Evolutionary conservation across 1,140 invertebrate species (phyloP).

Genomic region (Solen grandis): DNA sequence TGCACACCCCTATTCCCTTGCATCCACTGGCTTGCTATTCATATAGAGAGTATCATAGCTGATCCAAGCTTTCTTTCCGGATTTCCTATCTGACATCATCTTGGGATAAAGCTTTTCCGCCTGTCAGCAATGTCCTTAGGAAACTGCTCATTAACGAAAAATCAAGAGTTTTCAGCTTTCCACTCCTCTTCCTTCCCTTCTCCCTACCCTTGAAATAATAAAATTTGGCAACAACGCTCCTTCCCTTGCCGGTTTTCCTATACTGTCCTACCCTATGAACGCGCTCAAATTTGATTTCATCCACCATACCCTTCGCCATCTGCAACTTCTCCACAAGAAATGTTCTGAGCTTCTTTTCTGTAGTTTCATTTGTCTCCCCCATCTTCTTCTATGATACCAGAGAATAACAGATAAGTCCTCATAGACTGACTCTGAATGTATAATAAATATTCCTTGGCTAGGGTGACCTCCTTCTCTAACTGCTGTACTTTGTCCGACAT

Average conservation of each 20-base stretch:
- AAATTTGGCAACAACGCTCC: background rate
- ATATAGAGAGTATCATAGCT: conserved; percentile 12
- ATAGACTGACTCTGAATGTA: background rate
- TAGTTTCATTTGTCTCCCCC: background rate
- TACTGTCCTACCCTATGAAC: background rate
- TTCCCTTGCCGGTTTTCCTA: background rate
- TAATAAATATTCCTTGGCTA: background rate
- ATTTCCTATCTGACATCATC: background rate
- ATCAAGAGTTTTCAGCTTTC: background rate
- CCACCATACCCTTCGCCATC: background rate
- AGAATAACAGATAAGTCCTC: background rate
- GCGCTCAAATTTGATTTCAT: background rate
- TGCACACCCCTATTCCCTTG: too few relatives aligned
- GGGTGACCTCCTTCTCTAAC: background rate
- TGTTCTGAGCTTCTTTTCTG: background rate
- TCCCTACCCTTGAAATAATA: background rate
- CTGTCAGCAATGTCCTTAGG: background rate
- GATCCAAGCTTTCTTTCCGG: background rate
- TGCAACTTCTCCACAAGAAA: background rate
- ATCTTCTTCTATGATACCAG: background rate
- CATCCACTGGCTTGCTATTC: background rate
- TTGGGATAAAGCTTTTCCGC: background rate
- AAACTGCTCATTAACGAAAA: background rate
- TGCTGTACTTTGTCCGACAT: background rate
- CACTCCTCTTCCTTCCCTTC: background rate